Base-by-base conservation (phyloP, 2,113 vertebrate species). In the Pollachius pollachius region DNA sequence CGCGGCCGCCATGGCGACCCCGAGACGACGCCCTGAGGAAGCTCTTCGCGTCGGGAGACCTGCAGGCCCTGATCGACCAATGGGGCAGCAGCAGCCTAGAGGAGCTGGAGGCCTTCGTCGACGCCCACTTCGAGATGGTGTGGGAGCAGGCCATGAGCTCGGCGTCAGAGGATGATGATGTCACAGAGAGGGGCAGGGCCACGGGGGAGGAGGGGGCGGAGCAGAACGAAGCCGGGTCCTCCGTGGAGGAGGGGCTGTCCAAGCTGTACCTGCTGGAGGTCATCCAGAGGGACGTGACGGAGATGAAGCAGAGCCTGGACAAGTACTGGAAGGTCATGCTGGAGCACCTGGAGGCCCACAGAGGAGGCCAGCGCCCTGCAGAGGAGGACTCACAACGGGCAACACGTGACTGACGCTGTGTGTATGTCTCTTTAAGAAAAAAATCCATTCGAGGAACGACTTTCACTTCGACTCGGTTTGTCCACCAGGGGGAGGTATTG, bases 31-130 rank as follows among this genome's bases (percentile, higher is more conserved):
- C 84, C 5, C 80, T 87, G 17, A 57, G 57, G 62, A 72, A 76
- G 69, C 70, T 81, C 8, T 18, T 58, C 0, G 62, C 69, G 74
- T 64, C 81, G 3, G 84, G 70, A 67, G 71, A 71, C 27, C 69
- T 88, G 68, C 89, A 88, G 76, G 61, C 54, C 5, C 69, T 85
- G 15, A 85, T 89, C 4, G 86, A 90, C 61, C 84, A 80, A 27
- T 86, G 86, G 86, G 87, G 71, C 6, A 13, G 69, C 74, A 91
- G 85, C 69, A 85, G 79, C 76, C 70, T 91, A 69, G 75, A 90
- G 69, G 91, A 92, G 27, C 84, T 92, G 74, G 91, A 92, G 4
- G 78, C 82, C 69, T 92, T 91, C 70, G 88, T 92, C 1, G 90
- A 92, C 58, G 67, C 72, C 0, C 80, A 92, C 73, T 90, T 86